Conservation (phyloP, 2,888 invertebrate genomes). For the Leuctra nigra region DNA sequence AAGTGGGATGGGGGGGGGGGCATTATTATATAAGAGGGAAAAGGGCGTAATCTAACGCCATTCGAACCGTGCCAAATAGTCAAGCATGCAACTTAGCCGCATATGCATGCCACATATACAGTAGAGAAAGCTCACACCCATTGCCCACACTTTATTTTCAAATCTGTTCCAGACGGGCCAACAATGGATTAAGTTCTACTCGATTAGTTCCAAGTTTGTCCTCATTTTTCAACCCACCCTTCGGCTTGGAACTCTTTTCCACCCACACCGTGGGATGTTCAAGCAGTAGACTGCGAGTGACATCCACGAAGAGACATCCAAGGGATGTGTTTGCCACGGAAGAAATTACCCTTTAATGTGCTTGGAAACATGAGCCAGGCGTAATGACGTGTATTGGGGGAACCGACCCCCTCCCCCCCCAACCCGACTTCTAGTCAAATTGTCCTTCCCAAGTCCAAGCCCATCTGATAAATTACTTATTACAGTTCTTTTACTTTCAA, state of each 20-base stretch:
- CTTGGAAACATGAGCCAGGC: background rate
- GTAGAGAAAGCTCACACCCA: background rate
- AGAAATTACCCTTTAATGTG: conserved; percentile 18
- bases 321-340: conserved; percentile 4
- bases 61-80: conserved; percentile 9
- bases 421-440: too few species aligned
- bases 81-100: background rate
- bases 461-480: too few species aligned
- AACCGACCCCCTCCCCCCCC: too few species aligned
- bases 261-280: background rate
- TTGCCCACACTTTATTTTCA: conserved; percentile 25
- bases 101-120: background rate
- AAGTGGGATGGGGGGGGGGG: too few species aligned
- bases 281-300: conserved; percentile 24
- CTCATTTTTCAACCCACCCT: conserved; percentile 6
- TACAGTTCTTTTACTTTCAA: too few species aligned
- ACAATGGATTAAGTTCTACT: conserved; percentile 29
- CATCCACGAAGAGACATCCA: conserved; percentile 20
- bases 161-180: conserved; percentile 26
- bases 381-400: conserved; percentile 1
- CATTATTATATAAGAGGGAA: too few species aligned
- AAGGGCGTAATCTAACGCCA: too few species aligned
- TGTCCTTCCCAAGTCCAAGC: too few species aligned
- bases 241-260: background rate
- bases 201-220: conserved; percentile 27